A percentile compares a stretch with the other conserved stretches of the same genome.
Evolutionary conservation across 2,113 vertebrate species (phyloP).

Genomic region (Himantopus leucocephalus): DNA sequence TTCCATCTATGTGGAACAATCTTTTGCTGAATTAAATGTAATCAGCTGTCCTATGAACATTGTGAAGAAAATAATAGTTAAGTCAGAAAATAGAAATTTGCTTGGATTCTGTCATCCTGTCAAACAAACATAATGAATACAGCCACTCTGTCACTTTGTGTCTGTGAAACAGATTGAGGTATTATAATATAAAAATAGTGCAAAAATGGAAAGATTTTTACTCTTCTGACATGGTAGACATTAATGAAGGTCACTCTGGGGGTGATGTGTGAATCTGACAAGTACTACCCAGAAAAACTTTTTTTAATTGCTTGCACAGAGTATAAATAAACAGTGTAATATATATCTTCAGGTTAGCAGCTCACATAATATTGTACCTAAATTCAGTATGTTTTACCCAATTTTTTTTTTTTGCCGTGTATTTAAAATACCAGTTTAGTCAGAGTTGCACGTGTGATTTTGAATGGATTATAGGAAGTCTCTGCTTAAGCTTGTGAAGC

Average conservation of each 20-base stretch:
- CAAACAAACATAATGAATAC: neutral
- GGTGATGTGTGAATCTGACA: neutral
- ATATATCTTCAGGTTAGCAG: neutral
- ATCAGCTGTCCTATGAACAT: neutral
- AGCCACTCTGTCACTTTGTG: neutral
- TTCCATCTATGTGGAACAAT: neutral
- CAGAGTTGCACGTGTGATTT: neutral
- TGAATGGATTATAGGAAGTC: neutral
- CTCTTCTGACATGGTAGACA: neutral
- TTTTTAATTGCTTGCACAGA: neutral
- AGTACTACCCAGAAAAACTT: neutral
- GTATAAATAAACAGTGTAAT: neutral
- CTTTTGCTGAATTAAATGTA: neutral
- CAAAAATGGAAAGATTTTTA: neutral
- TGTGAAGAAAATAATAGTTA: slow-evolving; percentile 25
- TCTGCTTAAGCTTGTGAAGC: neutral
- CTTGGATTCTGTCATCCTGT: neutral
- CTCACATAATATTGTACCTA: neutral
- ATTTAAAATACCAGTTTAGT: neutral
- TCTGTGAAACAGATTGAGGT: neutral
- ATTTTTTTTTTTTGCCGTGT: neutral
- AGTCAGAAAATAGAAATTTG: neutral
- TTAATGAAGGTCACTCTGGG: neutral
- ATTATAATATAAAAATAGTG: neutral
- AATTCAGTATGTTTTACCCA: neutral